Base-by-base conservation (phyloP, 1,140 invertebrate species). In the Saccostrea cuccullata region DNA sequence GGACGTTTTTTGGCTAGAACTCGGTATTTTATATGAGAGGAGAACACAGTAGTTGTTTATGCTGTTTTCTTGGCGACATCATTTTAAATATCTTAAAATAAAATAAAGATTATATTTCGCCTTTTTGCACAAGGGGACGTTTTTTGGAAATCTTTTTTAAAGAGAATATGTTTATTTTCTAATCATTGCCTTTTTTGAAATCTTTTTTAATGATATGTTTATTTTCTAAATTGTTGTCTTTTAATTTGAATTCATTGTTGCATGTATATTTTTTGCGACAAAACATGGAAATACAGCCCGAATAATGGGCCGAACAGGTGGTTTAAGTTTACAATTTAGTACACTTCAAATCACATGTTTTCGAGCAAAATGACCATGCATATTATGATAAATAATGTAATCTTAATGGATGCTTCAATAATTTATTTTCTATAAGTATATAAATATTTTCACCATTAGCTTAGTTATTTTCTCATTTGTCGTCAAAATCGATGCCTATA, bases 181-280 rank as follows among this genome's bases (percentile, higher is more conserved):
- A 64, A 77, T n/a, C n/a, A n/a, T n/a, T n/a, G n/a, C n/a, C n/a
- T n/a, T n/a, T n/a, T n/a, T n/a, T n/a, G 70, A 77, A 47, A 77
- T 77, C 70, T 36, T 77, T 73, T 36, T 77, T 77, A 77, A 77
- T 77, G 70, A 77, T 77, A 77, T 77, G 70, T 77, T 77, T 77
- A 77, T 77, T 77, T 77, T 36, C 23, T 15, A 64, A 77, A 77
- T 77, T 30, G 30, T 77, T 77, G 26, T 77, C 70, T 77, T 77
- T 77, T 77, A 77, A 77, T 77, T 77, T 77, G 70, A 77, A 36
- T 30, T 36, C 70, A 77, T 77, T 77, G 70, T 77, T 26, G 13
- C 26, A 17, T 77, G 26, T 77, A 30, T 77, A 30, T 77, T 73
- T 73, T 77, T 77, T 26, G 26, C 70, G 58, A 64, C 58, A 64